Evolutionary conservation across 2,797 vertebrate genomes (phyloP), one percentile per base, ranked within the genome.

Genomic region (Alosa sapidissima): DNA sequence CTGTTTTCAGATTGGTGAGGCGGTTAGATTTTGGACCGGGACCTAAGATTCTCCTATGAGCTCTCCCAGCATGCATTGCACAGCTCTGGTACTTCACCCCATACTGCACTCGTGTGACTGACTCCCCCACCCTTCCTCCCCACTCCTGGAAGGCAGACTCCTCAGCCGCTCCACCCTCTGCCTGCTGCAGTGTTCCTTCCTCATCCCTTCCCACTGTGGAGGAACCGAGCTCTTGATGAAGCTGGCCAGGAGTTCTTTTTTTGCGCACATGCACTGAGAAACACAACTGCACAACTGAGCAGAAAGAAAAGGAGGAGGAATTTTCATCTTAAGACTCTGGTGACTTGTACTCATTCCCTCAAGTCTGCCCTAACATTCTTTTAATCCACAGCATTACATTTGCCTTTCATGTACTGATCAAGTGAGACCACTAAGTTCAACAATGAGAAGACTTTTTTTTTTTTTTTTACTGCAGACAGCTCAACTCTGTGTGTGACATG

Each of bases 41-140:
- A 48, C 97, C 98, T 88, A 98, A 98, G 95, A 97, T 99, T 93
- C 94, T 99, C 88, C 95, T 99, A 87, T 99, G 95, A 97, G 91
- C 13, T 1, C 58, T 49, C 81, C 83, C 5, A 24, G 47, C 55
- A 13, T 24, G 33, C 81, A 68, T 72, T n/a, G 33, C 52, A 14
- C 48, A 36, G 83, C 81, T 47, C 72, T 78, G 36, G 72, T 49
- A 58, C 81, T 52, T 81, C 82, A 83, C 14, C 55, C 86, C 78
- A 55, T 83, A 81, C 84, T 78, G 54, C 87, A 89, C 68, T 84
- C 62, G 3, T 65, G n/a, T 65, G 60, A 10, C 60, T 19, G 3
- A 60, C 21, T 68, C 11, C 58, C 82, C 60, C 16, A 0, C 81
- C 13, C 13, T 2, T 47, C 72, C 28, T 16, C 3, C 21, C n/a